Evolutionary conservation across 2,113 vertebrate species (phyloP).

Genomic region (Camelus bactrianus): DNA sequence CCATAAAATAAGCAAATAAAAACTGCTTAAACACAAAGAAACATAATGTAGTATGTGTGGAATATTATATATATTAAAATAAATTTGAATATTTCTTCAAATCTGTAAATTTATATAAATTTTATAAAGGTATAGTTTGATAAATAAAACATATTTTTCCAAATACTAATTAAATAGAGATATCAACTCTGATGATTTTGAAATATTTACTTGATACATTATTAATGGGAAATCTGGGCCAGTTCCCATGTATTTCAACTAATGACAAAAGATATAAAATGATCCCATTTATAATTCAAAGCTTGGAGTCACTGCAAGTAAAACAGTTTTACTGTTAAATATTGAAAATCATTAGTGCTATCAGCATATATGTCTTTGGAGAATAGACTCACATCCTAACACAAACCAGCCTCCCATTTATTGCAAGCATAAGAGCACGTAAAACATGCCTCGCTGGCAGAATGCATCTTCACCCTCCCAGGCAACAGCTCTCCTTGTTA

Average conservation of each 20-base stretch:
- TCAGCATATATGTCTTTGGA: constrained; percentile 63
- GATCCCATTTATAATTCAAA: constrained; percentile 75
- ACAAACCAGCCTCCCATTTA: constrained; percentile 72
- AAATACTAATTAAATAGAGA: constrained; percentile 64
- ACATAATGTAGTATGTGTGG: neutral
- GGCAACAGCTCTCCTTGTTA: neutral
- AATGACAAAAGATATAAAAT: constrained; percentile 74
- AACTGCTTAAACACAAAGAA: neutral
- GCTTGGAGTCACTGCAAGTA: constrained; percentile 65
- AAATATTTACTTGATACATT: constrained; percentile 72
- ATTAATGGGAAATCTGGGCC: constrained; percentile 69
- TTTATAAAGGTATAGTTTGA: constrained; percentile 20
- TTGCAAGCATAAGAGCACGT: neutral
- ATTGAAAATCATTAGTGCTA: constrained; percentile 72
- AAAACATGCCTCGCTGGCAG: constrained; percentile 70
- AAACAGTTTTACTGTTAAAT: constrained; percentile 77
- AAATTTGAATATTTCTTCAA: constrained; percentile 41
- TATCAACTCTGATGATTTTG: constrained; percentile 69
- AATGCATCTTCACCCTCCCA: constrained; percentile 48
- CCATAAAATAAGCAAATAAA: constrained; percentile 42
- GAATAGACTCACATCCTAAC: constrained; percentile 59
- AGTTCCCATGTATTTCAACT: constrained; percentile 70
- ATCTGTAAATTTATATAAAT: constrained; percentile 2
- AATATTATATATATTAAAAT: neutral
- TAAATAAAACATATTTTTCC: constrained; percentile 58